These are phyloP conservation scores for Rhea pennata DNA, from an alignment of 2,113 vertebrate species.

Conservation along the genomic window DNA sequence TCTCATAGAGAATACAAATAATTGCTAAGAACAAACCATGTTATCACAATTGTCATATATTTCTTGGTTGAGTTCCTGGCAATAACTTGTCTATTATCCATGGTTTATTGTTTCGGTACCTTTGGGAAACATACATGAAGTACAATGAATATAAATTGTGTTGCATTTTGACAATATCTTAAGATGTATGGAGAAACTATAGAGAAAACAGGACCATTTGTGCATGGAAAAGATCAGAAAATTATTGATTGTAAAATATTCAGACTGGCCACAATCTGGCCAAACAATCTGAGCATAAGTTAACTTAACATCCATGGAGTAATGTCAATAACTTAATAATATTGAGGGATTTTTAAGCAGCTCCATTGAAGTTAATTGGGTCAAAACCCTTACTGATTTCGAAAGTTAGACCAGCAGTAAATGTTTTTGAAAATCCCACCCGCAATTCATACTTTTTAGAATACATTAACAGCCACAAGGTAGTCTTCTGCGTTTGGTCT, in stretches of 20 bases:
- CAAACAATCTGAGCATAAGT: neutral
- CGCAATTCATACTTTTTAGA: neutral
- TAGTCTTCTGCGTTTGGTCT: neutral
- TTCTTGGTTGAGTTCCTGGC: conserved; percentile 62
- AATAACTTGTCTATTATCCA: conserved; percentile 47
- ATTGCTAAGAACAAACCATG: neutral
- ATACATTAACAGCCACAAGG: neutral
- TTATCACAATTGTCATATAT: conserved; percentile 38
- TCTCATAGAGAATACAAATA: conserved; percentile 59
- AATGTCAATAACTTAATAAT: neutral
- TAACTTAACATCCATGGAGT: neutral
- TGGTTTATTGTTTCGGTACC: conserved; percentile 55
- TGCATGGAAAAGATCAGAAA: neutral
- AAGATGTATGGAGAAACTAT: conserved; percentile 34
- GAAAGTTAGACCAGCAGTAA: neutral
- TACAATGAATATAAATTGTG: conserved; percentile 43
- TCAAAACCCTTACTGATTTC: neutral
- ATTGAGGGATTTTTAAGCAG: neutral
- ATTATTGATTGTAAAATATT: neutral
- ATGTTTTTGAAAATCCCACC: neutral
- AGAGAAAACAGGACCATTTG: conserved; percentile 8
- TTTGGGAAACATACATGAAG: conserved; percentile 40
- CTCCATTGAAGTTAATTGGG: neutral
- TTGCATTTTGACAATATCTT: conserved; percentile 28
- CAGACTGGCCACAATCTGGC: neutral